Evolutionary conservation across 2,113 vertebrate species (phyloP), one percentile per base, ranked within the genome.

Genomic region (Symphodus melops): DNA sequence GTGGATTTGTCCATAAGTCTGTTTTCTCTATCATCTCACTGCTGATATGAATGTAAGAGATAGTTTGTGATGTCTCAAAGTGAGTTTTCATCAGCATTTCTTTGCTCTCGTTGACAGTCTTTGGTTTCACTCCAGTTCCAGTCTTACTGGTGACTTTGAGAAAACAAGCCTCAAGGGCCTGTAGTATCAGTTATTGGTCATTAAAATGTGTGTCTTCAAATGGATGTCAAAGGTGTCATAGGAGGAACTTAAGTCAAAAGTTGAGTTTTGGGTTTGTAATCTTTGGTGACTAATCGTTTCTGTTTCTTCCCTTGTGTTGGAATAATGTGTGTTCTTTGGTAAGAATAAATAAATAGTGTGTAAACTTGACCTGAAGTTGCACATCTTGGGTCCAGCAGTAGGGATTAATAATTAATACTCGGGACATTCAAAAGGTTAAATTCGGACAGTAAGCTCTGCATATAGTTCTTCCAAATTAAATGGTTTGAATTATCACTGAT

Each of bases 1-100:
- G 91, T 89, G 37, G 42, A 68, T 23, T 71, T 73, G 44, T 75
- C 70, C 59, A 11, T 28, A 48, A 33, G 42, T 81, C 68, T 66
- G 73, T 81, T 41, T 81, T 59, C 9, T 69, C 28, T 21, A 46
- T 48, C 9, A 76, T 28, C 57, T 72, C 51, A 37, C 41, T 72
- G 21, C 16, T 53, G 54, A 62, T n/a, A 12, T 75, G 56, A 63
- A 75, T 86, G 65, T 19, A 12, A 56, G 20, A 39, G 19, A 19
- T 8, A 21, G 36, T 20, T 60, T 36, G 9, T 16, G 13, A 33
- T 72, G 21, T 2, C 54, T 19, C 23, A 37, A 53, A 61, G 14
- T 20, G n/a, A 16, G 44, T 76, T 60, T 39, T 11, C 42, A 71
- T 42, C 13, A 36, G 9, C 41, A 20, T 37, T 19, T 51, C 23